phyloP scores from a whole-genome alignment of 2,888 invertebrate genomes.

The Cryptocephalus primarius region DNA sequence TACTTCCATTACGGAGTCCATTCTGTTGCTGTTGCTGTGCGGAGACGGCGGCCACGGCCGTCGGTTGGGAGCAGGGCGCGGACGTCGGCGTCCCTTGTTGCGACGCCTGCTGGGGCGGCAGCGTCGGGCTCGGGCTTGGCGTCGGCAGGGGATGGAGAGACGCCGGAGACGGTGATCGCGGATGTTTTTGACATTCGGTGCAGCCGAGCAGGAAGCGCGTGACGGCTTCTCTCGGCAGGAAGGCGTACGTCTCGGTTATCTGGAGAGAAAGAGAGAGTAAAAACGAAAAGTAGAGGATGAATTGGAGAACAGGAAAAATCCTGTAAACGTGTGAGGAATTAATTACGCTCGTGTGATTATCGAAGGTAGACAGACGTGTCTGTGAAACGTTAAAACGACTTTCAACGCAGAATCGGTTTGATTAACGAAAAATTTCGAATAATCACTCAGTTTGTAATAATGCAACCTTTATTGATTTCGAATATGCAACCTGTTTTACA shows the following conservation, averaged over 20 bases:
- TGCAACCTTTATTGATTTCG: too few relatives aligned
- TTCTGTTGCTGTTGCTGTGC: constrained; percentile 6
- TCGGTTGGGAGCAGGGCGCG: constrained; percentile 7
- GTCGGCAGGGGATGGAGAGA: constrained; percentile 28
- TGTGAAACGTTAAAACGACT: too few relatives aligned
- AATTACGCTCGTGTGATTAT: too few relatives aligned
- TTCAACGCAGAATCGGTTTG: too few relatives aligned
- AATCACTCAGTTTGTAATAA: too few relatives aligned
- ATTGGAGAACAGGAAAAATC: too few relatives aligned
- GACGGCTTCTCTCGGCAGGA: constrained; percentile 91
- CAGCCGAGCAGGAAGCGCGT: constrained; percentile 92
- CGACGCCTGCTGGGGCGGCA: constrained; percentile 12
- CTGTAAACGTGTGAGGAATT: too few relatives aligned
- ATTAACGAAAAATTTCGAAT: too few relatives aligned
- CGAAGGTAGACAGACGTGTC: too few relatives aligned
- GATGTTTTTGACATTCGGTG: constrained; percentile 80
- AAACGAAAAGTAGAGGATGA: too few relatives aligned
- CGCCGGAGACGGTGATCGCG: constrained; percentile 47
- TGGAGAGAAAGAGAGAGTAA: constrained; percentile 38
- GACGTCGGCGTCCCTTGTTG: constrained; percentile 11
- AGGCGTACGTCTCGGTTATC: constrained; percentile 95
- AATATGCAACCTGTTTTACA: too few relatives aligned
- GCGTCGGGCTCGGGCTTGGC: constrained; percentile 32
- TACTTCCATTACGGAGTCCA: too few relatives aligned
- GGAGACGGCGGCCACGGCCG: constrained; percentile 10